These are phyloP conservation scores for Tenualosa ilisha DNA, from an alignment of 2,797 vertebrate species.

Conservation along the genomic window DNA sequence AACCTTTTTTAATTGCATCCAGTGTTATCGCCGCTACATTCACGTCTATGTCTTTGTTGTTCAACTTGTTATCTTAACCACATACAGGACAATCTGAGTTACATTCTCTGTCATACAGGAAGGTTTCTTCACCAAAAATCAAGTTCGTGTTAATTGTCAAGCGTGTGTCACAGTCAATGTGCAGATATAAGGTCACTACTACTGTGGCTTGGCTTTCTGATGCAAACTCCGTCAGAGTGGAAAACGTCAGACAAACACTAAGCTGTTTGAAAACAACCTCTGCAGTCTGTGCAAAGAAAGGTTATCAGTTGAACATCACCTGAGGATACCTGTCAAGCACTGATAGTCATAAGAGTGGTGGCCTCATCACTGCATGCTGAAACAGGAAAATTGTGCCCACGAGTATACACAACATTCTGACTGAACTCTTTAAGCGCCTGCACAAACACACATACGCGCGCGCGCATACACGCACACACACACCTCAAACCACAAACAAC, in stretches of 20 bases:
- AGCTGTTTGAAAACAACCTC: neutral
- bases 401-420: neutral
- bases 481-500: conserved; percentile 13
- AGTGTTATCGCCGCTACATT: conserved; percentile 17
- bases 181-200: neutral
- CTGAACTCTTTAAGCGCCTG: conserved; percentile 4
- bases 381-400: neutral
- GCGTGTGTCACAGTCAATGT: neutral
- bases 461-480: conserved; percentile 6
- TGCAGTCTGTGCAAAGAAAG: neutral
- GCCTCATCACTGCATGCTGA: neutral
- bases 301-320: neutral
- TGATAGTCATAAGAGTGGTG: neutral
- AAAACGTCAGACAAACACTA: neutral
- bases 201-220: neutral
- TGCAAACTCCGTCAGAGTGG: neutral
- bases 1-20: neutral
- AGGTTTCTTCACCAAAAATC: neutral
- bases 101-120: neutral
- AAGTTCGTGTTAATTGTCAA: neutral
- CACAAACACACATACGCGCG: conserved; percentile 19
- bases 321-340: neutral
- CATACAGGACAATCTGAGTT: neutral
- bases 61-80: neutral
- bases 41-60: conserved; percentile 20